Percentiles rank a stretch among this genome's conserved stretches.
phyloP scores from a whole-genome alignment of 2,113 vertebrate genomes.

The Vimba vimba region DNA sequence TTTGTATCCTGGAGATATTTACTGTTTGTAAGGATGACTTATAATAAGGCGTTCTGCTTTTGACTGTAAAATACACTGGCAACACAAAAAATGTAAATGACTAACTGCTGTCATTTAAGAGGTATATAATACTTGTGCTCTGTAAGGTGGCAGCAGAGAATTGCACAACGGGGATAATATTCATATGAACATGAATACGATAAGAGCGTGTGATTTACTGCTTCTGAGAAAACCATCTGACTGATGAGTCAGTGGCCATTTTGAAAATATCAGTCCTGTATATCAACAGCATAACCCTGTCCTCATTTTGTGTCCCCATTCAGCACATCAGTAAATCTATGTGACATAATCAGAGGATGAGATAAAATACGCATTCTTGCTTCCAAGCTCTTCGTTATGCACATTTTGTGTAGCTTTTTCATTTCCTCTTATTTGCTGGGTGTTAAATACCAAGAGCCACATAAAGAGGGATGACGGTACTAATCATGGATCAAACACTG shows the following conservation, averaged over 20 bases:
- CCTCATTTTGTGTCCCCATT: constrained; percentile 30
- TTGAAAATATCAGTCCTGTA: constrained; percentile 32
- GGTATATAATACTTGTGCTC: neutral
- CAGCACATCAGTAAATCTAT: constrained; percentile 24
- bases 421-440: neutral
- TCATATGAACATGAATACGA: constrained; percentile 14
- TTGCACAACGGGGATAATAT: neutral
- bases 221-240: constrained; percentile 22
- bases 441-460: constrained; percentile 2
- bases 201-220: constrained; percentile 4
- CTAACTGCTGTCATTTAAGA: neutral
- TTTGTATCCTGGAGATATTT: constrained; percentile 19
- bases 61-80: neutral
- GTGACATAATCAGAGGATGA: constrained; percentile 26
- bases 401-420: constrained; percentile 2
- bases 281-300: constrained; percentile 19
- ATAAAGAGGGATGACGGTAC: neutral
- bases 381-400: neutral
- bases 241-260: constrained; percentile 23
- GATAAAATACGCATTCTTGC: constrained; percentile 3
- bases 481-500: constrained; percentile 44
- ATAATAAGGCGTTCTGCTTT: neutral
- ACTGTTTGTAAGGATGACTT: neutral
- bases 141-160: constrained; percentile 3
- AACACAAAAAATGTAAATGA: neutral